Base-by-base conservation (phyloP, 2,113 vertebrate species). In the Rhabdomys dilectus region DNA sequence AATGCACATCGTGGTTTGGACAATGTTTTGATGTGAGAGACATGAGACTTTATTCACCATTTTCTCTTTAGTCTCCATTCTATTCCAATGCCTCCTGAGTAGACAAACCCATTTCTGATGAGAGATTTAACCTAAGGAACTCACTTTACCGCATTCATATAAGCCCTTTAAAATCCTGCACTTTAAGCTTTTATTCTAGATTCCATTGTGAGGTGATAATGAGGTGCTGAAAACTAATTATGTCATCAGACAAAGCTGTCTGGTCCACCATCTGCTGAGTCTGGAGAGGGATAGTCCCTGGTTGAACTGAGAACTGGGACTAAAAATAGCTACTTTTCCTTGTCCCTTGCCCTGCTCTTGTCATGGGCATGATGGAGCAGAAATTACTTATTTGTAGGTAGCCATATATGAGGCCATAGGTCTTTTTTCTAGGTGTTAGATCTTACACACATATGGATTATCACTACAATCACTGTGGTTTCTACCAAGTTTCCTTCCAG, bases 201-300 rank as follows among this genome's bases (percentile, higher is more conserved):
- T 93, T 94, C 93, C 66, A 92, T 92, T 93, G 97, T 94, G 95
- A 97, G 91, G 97, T 97, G 97, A 97, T 95, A 96, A 98, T 96
- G 96, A 96, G 97, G 94, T 96, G 95, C 94, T 95, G 95, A 92
- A 96, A 96, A 92, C 96, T 94, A 97, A 97, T 97, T 95, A 97
- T 95, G 95, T 97, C 97, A 96, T 97, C 97, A 97, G 96, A 95
- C 87, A 81, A 92, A 96, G 78, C 91, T 97, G 97, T 96, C 97
- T 97, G 88, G 91, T 85, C 88, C 8, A 66, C 97, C 97, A 97
- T 97, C 97, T 98, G 97, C 94, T 2, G 24, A 82, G 92, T 89
- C 88, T 96, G 80, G 86, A 90, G 96, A 94, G 88, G 16, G 53
- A 93, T 72, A 39, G 93, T 93, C 80, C 85, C 93, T 53, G 82